Base-by-base conservation (phyloP, 2,113 vertebrate genomes). In the Amia ocellicauda region DNA sequence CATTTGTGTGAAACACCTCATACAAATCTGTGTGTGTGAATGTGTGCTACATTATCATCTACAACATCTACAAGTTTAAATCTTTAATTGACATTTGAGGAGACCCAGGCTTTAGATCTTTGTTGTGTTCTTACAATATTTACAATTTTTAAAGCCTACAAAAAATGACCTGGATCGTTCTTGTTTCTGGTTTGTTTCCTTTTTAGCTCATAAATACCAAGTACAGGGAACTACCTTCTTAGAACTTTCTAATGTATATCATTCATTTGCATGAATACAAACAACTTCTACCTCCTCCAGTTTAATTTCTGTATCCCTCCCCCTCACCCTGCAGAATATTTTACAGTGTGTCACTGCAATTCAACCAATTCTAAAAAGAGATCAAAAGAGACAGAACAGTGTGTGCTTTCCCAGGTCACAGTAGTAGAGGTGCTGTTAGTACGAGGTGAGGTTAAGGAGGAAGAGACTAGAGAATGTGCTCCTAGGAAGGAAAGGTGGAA, bases 351-450 rank as follows among this genome's bases (percentile, higher is more conserved):
- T 29, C 66, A 40, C 57, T 52, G 60, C 61, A 54, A 70, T 51
- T 57, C 59, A 51, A 20, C 45, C 53, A 64, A 28, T 53, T 60
- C 63, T 22, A 41, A 41, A 40, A n/a, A 42, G 16, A 47, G 26
- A 16, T 64, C 52, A 47, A 41, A 7, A 43, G 52, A 55, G 36
- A 64, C 22, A 54, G 62, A 19, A 23, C n/a, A 31, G 29, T 19
- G 84, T 72, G 79, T 82, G 80, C 74, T 82, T 85, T 91, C 83
- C 87, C 88, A 86, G 89, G 78, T 88, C 85, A 90, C 88, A 89
- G 90, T 91, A 90, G 73, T 75, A 62, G 74, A 88, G 90, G 87
- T 92, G 91, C 91, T 90, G 92, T 93, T 91, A 95, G 92, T 89
- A 90, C 70, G 92, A 65, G 67, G 76, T 83, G 87, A 91, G 82